Evolutionary conservation across 2,797 vertebrate genomes (phyloP).

Genomic region (Sebastes itinus): DNA sequence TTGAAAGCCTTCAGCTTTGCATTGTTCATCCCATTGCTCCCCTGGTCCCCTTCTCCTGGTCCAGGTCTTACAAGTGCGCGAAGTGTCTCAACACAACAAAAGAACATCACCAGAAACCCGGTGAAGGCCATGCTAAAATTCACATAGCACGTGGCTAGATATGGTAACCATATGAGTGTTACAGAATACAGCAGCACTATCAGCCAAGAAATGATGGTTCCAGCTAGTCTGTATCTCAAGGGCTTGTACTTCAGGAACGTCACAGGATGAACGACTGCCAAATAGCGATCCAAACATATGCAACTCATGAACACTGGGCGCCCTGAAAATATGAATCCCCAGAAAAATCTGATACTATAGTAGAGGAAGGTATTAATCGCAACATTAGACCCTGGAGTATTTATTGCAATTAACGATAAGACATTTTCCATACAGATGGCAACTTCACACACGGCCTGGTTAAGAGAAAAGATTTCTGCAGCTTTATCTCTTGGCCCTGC

Average conservation of each 20-base stretch:
- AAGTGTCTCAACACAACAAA: neutral
- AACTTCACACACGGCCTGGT: conserved; percentile 22
- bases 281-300: conserved; percentile 6
- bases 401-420: neutral
- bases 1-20: neutral
- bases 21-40: neutral
- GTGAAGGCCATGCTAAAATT: neutral
- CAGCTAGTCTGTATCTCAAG: neutral
- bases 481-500: conserved; percentile 8
- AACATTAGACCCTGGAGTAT: neutral
- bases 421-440: neutral
- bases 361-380: neutral
- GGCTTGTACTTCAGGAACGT: conserved; percentile 15
- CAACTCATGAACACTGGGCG: neutral
- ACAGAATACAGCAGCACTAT: neutral
- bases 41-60: neutral
- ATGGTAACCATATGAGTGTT: neutral
- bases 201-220: neutral
- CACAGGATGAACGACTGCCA: conserved; percentile 12
- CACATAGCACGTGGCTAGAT: neutral
- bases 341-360: neutral
- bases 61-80: neutral
- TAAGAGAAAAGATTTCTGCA: conserved; percentile 13
- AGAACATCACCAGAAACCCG: neutral
- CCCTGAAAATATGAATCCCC: neutral